A percentile compares a stretch with the other conserved stretches of the same genome.
Evolutionary conservation across 23 tunicate genomes (phyloP).

Genomic region (Phallusia fumigata): DNA sequence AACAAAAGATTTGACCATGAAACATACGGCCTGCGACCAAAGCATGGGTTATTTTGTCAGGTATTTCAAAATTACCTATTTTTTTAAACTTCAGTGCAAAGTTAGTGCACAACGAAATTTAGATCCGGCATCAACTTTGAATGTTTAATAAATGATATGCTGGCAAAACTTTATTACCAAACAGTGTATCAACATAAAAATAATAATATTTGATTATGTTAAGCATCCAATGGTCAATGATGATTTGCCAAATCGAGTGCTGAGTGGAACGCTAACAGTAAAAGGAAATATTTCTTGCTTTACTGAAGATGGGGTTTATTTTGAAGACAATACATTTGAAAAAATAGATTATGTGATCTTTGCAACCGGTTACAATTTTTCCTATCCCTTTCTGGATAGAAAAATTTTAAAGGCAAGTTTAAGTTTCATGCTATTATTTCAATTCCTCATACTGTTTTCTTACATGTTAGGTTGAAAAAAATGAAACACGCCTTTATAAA

Average conservation of each 20-base stretch:
- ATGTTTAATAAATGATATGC: too few relatives aligned
- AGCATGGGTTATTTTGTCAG: conserved; percentile 57
- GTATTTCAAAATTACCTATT: too few relatives aligned
- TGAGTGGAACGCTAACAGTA: conserved; percentile 27
- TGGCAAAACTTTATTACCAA: too few relatives aligned
- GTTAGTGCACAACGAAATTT: too few relatives aligned
- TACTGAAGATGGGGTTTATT: conserved; percentile 9
- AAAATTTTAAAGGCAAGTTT: background rate
- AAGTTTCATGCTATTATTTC: background rate
- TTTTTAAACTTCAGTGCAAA: too few relatives aligned
- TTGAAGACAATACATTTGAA: conserved; percentile 26
- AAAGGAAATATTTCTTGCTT: conserved; percentile 20
- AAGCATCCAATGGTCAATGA: conserved; percentile 39
- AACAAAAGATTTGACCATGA: conserved; percentile 70
- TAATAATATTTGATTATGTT: background rate
- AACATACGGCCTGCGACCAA: conserved; percentile 73
- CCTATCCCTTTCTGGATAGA: background rate
- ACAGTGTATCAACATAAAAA: too few relatives aligned
- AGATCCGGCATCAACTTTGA: too few relatives aligned
- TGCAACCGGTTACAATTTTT: conserved; percentile 39
- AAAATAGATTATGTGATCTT: conserved; percentile 34
- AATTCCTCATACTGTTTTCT: background rate
- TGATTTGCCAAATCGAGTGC: conserved; percentile 35
- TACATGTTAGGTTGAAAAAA: conserved; percentile 38
- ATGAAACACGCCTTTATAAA: conserved; percentile 47